phyloP scores from a whole-genome alignment of 2,888 invertebrate genomes.

The Drosophila glabriapex region DNA sequence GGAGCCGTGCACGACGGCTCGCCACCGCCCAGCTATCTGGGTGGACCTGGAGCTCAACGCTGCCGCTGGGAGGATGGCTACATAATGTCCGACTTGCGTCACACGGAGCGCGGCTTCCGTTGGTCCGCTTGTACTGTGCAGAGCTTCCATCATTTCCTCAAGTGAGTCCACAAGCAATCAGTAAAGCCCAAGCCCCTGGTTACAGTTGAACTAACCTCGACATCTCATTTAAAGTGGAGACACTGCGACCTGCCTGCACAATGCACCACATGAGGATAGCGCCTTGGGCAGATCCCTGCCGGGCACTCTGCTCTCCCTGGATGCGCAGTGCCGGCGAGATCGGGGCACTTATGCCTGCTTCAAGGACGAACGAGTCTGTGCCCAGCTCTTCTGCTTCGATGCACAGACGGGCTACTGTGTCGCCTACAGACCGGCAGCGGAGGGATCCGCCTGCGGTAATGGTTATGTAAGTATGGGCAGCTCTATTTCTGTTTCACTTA shows the following conservation, averaged over 20 bases:
- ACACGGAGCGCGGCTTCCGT: slow-evolving; percentile 97
- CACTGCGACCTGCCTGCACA: slow-evolving; percentile 96
- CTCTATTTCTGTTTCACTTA: neutral
- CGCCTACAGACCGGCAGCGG: slow-evolving; percentile 97
- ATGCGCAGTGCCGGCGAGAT: slow-evolving; percentile 97
- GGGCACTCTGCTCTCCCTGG: slow-evolving; percentile 94
- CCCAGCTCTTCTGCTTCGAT: slow-evolving; percentile 97
- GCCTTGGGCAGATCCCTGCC: slow-evolving; percentile 95
- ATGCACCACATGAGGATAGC: slow-evolving; percentile 97
- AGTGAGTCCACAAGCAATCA: slow-evolving; percentile 87
- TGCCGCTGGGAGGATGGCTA: slow-evolving; percentile 98
- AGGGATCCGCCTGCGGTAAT: slow-evolving; percentile 96
- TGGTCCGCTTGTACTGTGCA: slow-evolving; percentile 97
- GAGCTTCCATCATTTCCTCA: slow-evolving; percentile 97
- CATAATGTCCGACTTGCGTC: slow-evolving; percentile 97
- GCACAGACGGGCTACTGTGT: slow-evolving; percentile 97
- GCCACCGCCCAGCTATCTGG: slow-evolving; percentile 96
- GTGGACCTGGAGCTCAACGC: slow-evolving; percentile 97
- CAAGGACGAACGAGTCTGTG: slow-evolving; percentile 97
- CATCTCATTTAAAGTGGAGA: slow-evolving; percentile 90
- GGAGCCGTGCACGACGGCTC: slow-evolving; percentile 99
- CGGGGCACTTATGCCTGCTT: slow-evolving; percentile 94
- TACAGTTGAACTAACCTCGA: neutral
- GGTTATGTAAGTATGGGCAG: slow-evolving; percentile 89
- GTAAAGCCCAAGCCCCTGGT: accelerated